Evolutionary conservation across 2,113 vertebrate species (phyloP).

Genomic region (Myanophis thanlyinensis): DNA sequence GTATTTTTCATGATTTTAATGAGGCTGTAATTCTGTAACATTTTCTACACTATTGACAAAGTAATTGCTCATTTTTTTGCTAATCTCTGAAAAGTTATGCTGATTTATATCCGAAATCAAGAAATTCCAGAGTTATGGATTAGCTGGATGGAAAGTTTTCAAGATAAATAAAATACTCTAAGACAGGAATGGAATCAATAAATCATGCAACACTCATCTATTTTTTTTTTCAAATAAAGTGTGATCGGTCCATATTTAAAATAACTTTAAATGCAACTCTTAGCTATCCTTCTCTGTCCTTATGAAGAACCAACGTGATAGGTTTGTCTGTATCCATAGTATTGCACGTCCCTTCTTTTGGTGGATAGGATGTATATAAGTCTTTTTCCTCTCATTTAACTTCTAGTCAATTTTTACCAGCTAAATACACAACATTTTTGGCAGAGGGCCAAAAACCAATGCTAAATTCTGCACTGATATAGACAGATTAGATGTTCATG

Average conservation of each 20-base stretch:
- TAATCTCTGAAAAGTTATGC: neutral
- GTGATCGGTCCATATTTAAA: conserved; percentile 30
- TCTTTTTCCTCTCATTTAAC: conserved; percentile 88
- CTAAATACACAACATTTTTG: conserved; percentile 84
- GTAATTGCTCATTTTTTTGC: neutral
- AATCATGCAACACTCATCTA: neutral
- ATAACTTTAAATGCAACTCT: conserved; percentile 44
- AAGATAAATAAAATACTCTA: neutral
- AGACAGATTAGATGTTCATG: conserved; percentile 81
- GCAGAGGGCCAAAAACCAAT: conserved; percentile 74
- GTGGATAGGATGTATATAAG: conserved; percentile 75
- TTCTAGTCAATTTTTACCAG: conserved; percentile 84
- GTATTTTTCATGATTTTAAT: neutral
- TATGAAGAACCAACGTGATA: conserved; percentile 72
- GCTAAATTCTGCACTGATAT: conserved; percentile 77
- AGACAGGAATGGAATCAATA: neutral
- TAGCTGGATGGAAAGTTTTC: neutral
- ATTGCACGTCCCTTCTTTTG: conserved; percentile 50
- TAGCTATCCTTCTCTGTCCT: conserved; percentile 60
- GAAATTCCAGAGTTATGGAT: neutral
- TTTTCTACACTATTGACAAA: neutral
- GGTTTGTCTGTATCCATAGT: conserved; percentile 57
- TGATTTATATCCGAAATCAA: neutral
- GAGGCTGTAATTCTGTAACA: neutral
- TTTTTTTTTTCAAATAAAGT: conserved; percentile 13